A percentile compares a stretch with the other conserved stretches of the same genome.
These are phyloP conservation scores for Rhizoglyphus robini DNA, from an alignment of 1,140 invertebrate genomes.

Conservation along the genomic window DNA sequence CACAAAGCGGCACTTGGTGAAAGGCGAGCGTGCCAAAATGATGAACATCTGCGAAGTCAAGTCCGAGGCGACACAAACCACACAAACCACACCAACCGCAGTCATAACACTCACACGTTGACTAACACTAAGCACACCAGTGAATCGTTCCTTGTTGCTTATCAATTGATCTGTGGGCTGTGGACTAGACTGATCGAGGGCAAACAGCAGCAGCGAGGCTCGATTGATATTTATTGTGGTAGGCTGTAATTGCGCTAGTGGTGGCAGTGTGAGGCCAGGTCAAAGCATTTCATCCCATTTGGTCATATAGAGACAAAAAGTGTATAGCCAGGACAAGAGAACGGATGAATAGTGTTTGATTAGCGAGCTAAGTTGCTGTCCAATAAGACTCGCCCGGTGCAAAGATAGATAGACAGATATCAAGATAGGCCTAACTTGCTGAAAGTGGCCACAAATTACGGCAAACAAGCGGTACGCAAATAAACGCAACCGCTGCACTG, in stretches of 20 bases:
- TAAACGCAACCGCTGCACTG: not conserved
- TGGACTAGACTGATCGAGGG: too few species aligned
- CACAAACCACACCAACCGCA: too few species aligned
- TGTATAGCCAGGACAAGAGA: not conserved
- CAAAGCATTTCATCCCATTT: not conserved
- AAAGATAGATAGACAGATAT: not conserved
- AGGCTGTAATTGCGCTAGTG: not conserved
- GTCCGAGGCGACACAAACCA: not conserved
- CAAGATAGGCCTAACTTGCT: constrained; percentile 1
- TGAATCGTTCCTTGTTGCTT: not conserved
- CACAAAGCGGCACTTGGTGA: not conserved
- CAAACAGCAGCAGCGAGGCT: not conserved
- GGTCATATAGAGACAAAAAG: not conserved
- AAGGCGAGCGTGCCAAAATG: constrained; percentile 3
- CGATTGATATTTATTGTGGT: not conserved
- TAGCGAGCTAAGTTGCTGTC: not conserved
- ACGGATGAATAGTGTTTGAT: not conserved
- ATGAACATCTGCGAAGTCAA: constrained; percentile 5
- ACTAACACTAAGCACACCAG: too few species aligned
- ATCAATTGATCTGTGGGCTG: not conserved
- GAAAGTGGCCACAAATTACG: constrained; percentile 10
- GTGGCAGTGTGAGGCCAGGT: not conserved
- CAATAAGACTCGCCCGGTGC: not conserved
- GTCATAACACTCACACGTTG: too few species aligned
- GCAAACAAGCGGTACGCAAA: constrained; percentile 7